Base-by-base conservation (phyloP, 2,113 vertebrate genomes). In the Pituophis catenifer region DNA sequence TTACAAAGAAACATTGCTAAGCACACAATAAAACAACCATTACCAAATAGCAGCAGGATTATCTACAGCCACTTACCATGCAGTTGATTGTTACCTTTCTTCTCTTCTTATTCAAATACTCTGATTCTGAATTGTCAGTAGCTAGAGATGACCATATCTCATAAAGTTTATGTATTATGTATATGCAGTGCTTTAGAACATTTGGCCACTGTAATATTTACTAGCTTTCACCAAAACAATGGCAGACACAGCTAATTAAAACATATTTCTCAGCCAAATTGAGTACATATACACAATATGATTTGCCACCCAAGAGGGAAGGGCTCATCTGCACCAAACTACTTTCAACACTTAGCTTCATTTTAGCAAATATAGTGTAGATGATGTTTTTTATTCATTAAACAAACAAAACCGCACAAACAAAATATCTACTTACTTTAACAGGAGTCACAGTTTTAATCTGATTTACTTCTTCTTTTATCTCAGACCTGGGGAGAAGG, bases 351-450 rank as follows among this genome's bases (percentile, higher is more conserved):
- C 3, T 48, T 75, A 15, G 17, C 17, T 86, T 48, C 54, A 58
- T 48, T 91, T 57, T 48, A 58, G 3, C 24, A 29, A n/a, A 12
- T 44, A 91, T 9, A 29, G 50, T 12, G 50, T n/a, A n/a, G 8
- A 29, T 4, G 29, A 10, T 52, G 11, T 91, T 91, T 91, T 55
- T 48, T 17, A 62, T 59, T 88, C 55, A 62, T 12, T 2, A 52
- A 55, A 38, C 19, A 38, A 89, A 52, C 53, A 65, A 48, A 58
- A 65, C 8, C 15, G 33, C 50, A 33, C 38, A 70, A 54, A 87
- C 3, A 19, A 89, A 90, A 23, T 52, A 29, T 23, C 2, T 0
- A 15, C 91, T 96, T 90, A 99, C 99, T 98, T 99, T 99, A 87
- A 97, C 97, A 88, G 95, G 92, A n/a, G 97, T 1, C 0, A 96